Base-by-base conservation (phyloP, 2,113 vertebrate species). In the Potamarius usumacintae region DNA sequence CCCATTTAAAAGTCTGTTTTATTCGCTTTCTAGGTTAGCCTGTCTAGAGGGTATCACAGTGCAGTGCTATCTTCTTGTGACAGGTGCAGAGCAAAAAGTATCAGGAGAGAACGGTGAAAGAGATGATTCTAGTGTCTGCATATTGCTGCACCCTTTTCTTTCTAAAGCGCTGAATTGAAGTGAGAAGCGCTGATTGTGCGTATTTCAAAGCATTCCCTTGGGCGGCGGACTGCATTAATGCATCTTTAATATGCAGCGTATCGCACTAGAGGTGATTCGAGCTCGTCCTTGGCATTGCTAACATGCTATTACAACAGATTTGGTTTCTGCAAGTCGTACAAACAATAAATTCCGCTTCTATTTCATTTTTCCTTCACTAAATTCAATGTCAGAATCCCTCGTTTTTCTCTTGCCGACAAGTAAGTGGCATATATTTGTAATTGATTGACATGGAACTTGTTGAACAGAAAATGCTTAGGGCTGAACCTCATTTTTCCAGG, bases 21-120 rank as follows among this genome's bases (percentile, higher is more conserved):
- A 87, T 87, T 86, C 63, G n/a, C 86, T 89, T 87, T 87, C 83
- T 89, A 79, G 90, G 88, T 87, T 87, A 90, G 69, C 7, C 83
- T 76, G 86, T 86, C 69, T 80, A 57, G 53, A 72, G 55, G 71
- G 63, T 81, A 62, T 78, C 81, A 71, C 60, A 71, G 60, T 62
- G 67, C 53, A 79, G 62, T 42, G 78, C 42, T 80, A 81, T 71
- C 63, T 72, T 50, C 67, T 65, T 50, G 52, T 63, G 65, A 52
- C 34, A n/a, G 30, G 25, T 42, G n/a, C 86, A n/a, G 76, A 65
- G 65, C 34, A 30, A 72, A 82, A 62, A 86, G 85, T 50, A 30
- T 42, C 30, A n/a, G 42, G 69, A 63, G 77, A 81, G 76, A 85
- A 86, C 42, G 63, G 10, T 22, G 20, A 72, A 30, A 71, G 53